phyloP scores from a whole-genome alignment of 2,888 invertebrate genomes.

The Melieria crassipennis region DNA sequence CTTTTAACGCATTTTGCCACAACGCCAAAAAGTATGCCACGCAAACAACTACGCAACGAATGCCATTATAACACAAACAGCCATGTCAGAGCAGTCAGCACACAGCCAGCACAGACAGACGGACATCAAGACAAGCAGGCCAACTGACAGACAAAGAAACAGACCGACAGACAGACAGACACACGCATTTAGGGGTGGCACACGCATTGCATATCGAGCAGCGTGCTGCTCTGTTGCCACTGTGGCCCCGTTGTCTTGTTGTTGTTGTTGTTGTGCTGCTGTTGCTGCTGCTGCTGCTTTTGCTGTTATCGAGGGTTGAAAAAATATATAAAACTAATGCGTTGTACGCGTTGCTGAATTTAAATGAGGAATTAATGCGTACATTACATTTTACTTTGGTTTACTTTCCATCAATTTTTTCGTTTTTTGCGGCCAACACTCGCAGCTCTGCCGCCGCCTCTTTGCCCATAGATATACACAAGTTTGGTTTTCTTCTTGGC shows the following conservation, averaged over 20 bases:
- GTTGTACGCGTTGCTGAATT: conserved; percentile 66
- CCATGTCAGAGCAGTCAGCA: background rate
- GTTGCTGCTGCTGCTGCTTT: too few species aligned
- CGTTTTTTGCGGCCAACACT: conserved; percentile 23
- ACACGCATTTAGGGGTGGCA: too few species aligned
- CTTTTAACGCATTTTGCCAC: too few species aligned
- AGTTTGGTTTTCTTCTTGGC: too few species aligned
- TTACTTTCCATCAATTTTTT: conserved; percentile 36
- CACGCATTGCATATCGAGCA: too few species aligned
- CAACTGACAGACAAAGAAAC: conserved; percentile 18
- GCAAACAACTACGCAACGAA: background rate
- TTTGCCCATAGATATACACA: background rate
- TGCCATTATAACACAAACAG: background rate
- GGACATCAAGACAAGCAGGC: background rate
- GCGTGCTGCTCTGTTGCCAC: too few species aligned
- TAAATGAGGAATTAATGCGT: conserved; percentile 66
- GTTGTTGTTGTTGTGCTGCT: too few species aligned
- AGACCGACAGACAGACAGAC: conserved; percentile 13
- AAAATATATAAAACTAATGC: conserved; percentile 53
- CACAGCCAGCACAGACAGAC: conserved; percentile 6
- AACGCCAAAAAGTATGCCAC: conserved; percentile 23
- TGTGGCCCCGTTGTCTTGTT: too few species aligned
- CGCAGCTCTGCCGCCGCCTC: conserved; percentile 28
- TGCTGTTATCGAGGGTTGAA: conserved; percentile 14
- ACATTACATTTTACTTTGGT: conserved; percentile 54